phyloP scores from a whole-genome alignment of 2,797 vertebrate genomes.

The Chanos chanos region DNA sequence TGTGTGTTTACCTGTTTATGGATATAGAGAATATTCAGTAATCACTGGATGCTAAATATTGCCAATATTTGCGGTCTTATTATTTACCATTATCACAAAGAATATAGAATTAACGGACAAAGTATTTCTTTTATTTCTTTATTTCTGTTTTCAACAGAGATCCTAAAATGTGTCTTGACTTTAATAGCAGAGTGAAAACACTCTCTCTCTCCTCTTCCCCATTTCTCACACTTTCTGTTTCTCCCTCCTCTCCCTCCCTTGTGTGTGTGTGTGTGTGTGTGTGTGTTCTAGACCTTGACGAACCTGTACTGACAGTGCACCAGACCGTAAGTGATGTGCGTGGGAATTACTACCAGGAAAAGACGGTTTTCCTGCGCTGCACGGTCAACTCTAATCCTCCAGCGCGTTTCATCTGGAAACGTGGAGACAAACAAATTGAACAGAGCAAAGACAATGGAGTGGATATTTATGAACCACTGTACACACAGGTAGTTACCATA shows the following conservation, averaged over 20 bases:
- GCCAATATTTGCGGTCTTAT: too few relatives aligned
- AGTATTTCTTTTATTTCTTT: too few relatives aligned
- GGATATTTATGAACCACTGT: slow-evolving; percentile 97
- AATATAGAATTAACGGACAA: too few relatives aligned
- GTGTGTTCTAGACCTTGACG: slow-evolving; percentile 82
- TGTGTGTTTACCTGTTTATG: too few relatives aligned
- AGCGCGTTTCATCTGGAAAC: slow-evolving; percentile 96
- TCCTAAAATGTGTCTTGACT: too few relatives aligned
- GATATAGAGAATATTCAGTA: too few relatives aligned
- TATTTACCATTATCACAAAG: too few relatives aligned
- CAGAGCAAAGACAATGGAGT: slow-evolving; percentile 96
- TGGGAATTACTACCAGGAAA: slow-evolving; percentile 97
- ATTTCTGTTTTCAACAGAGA: too few relatives aligned
- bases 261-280: slow-evolving; percentile 15
- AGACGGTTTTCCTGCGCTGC: slow-evolving; percentile 95
- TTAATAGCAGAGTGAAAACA: too few relatives aligned
- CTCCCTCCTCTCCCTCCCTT: too few relatives aligned
- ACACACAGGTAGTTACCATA: slow-evolving; percentile 83
- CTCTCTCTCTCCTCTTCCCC: neutral
- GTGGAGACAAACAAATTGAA: slow-evolving; percentile 79
- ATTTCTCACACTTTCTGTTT: too few relatives aligned
- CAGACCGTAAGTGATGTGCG: slow-evolving; percentile 96
- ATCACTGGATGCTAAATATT: too few relatives aligned
- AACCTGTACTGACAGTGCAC: slow-evolving; percentile 89
- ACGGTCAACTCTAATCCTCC: slow-evolving; percentile 97